A percentile compares a stretch with the other conserved stretches of the same genome.
Conservation (phyloP, 1,140 invertebrate genomes). For the Notospermus geniculatus region DNA sequence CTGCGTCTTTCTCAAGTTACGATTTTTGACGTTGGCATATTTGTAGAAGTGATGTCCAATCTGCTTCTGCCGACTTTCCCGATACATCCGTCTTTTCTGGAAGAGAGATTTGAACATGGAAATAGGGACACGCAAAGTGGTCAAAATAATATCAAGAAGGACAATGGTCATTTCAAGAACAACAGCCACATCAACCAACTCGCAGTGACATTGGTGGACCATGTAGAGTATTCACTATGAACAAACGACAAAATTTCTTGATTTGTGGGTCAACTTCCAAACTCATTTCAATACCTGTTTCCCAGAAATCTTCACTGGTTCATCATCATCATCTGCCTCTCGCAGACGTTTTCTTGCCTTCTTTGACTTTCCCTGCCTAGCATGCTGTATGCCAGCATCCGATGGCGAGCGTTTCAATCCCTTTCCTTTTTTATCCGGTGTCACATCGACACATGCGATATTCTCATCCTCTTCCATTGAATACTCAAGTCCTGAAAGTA, state of each 20-base stretch:
- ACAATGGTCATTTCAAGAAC: background rate
- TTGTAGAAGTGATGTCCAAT: slow-evolving; percentile 92
- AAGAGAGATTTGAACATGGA: slow-evolving; percentile 11
- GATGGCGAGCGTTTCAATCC: slow-evolving; percentile 4
- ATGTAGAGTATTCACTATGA: background rate
- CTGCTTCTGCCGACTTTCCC: slow-evolving; percentile 74
- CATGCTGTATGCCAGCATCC: slow-evolving; percentile 12
- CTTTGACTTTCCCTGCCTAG: slow-evolving; percentile 19
- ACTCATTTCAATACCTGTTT: slow-evolving; percentile 30
- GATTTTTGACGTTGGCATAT: slow-evolving; percentile 85
- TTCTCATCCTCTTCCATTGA: slow-evolving; percentile 11
- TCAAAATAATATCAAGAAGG: background rate
- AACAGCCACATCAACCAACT: too few species aligned
- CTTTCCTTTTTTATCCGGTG: slow-evolving; percentile 9
- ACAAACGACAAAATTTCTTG: background rate
- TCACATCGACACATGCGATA: slow-evolving; percentile 14
- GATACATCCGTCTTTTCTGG: slow-evolving; percentile 41
- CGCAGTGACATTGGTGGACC: too few species aligned
- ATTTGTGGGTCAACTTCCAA: background rate
- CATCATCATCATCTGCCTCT: slow-evolving; percentile 19
- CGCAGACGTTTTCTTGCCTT: slow-evolving; percentile 2
- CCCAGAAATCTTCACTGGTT: slow-evolving; percentile 33
- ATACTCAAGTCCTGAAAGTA: slow-evolving; percentile 4
- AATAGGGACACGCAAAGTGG: background rate
- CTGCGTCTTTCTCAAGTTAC: slow-evolving; percentile 12